Evolutionary conservation across 2,888 invertebrate species (phyloP).

Genomic region (Amiota mariae): DNA sequence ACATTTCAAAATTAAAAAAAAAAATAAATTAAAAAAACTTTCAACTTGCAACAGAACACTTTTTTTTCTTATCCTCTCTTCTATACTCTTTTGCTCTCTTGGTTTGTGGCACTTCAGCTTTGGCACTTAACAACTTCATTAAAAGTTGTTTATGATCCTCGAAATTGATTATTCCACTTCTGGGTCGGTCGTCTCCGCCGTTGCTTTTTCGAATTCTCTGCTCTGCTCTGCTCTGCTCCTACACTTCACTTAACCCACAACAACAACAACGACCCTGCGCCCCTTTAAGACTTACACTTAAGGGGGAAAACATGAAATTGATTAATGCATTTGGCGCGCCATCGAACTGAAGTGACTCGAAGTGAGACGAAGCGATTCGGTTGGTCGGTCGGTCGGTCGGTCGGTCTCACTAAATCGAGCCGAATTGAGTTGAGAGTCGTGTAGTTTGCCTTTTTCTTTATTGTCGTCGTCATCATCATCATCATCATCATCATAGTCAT

Average conservation of each 20-base stretch:
- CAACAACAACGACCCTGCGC: slow-evolving; percentile 38
- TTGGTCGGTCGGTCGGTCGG: no score
- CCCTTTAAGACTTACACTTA: slow-evolving; percentile 59
- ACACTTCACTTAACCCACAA: neutral
- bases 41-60: neutral
- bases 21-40: neutral
- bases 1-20: slow-evolving; percentile 10
- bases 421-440: neutral
- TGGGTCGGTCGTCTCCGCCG: neutral
- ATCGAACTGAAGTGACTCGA: slow-evolving; percentile 45
- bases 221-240: neutral
- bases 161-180: slow-evolving; percentile 72
- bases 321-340: slow-evolving; percentile 64
- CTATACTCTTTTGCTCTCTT: neutral
- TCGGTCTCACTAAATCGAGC: neutral
- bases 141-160: slow-evolving; percentile 73
- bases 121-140: slow-evolving; percentile 72
- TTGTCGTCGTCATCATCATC: no score
- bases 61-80: neutral
- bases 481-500: neutral
- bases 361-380: no score
- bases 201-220: neutral
- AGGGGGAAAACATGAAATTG: slow-evolving; percentile 63
- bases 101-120: slow-evolving; percentile 21
- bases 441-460: neutral